Base-by-base conservation (phyloP, 2,113 vertebrate genomes). In the Megaceryle torquata region DNA sequence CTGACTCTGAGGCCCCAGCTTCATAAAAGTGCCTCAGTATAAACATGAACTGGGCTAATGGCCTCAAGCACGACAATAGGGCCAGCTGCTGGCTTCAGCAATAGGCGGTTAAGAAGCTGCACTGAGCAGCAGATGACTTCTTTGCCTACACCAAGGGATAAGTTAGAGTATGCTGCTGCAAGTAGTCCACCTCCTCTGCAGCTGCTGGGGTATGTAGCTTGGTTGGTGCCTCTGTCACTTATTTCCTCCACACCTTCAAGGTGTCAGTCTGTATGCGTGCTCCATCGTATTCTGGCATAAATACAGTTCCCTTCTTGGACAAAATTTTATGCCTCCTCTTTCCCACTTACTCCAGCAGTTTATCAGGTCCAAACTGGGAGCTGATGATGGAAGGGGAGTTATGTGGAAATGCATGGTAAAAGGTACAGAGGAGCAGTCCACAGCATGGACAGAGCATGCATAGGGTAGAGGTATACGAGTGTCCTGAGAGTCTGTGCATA, bases 1-100 rank as follows among this genome's bases (percentile, higher is more conserved):
- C 31, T 80, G 89, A 19, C 68, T 78, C 28, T 29, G 54, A 53
- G 88, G 84, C 21, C 37, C 20, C 44, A 54, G 63, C 44, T 37
- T 14, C 44, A 43, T 57, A 53, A 75, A 29, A 13, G 46, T 1
- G 1, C 6, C 65, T 53, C 18, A 8, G 0, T 4, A 2, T 6
- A 41, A 17, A 3, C 19, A 2, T 15, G 44, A 71, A 37, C 50
- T 59, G n/a, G 13, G 53, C 25, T 79, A 5, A 29, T 31, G 29
- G 26, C 21, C 35, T 70, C 19, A 56, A 7, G 15, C 0, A 2
- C 28, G n/a, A 19, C 61, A 41, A 8, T 5, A 16, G 25, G 65
- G 25, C 51, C 21, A 28, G 7, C n/a, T 54, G 35, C 50, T 82
- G 67, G 7, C 70, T 56, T 46, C 25, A 41, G 31, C 2, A 1